Evolutionary conservation across 2,797 vertebrate species (phyloP).

Genomic region (Poecilia wingei): DNA sequence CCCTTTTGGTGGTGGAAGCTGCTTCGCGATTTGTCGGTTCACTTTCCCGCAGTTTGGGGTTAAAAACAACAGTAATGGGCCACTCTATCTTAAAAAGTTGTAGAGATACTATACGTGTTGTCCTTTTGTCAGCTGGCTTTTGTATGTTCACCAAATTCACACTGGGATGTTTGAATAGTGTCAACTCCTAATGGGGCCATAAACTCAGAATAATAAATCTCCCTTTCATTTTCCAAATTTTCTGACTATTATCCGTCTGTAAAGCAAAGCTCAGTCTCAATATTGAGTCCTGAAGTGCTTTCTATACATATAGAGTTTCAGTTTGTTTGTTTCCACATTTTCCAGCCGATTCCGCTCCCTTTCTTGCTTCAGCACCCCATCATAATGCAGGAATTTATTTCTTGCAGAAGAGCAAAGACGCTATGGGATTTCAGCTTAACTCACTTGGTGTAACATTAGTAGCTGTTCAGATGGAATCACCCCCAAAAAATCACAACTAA

Average conservation of each 20-base stretch:
- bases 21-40: slow-evolving; percentile 56
- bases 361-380: slow-evolving; percentile 37
- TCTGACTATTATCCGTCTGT: slow-evolving; percentile 42
- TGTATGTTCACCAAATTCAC: slow-evolving; percentile 49
- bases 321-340: slow-evolving; percentile 11
- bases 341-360: slow-evolving; percentile 4
- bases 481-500: background rate
- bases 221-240: slow-evolving; percentile 52
- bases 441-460: background rate
- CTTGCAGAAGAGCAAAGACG: slow-evolving; percentile 8
- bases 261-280: slow-evolving; percentile 19
- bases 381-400: slow-evolving; percentile 53
- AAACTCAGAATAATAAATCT: slow-evolving; percentile 59
- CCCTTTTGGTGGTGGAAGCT: slow-evolving; percentile 46
- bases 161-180: slow-evolving; percentile 52
- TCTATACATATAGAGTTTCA: slow-evolving; percentile 1
- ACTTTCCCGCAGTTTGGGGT: slow-evolving; percentile 35
- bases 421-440: slow-evolving; percentile 28
- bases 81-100: slow-evolving; percentile 41
- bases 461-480: slow-evolving; percentile 2
- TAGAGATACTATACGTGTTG: slow-evolving; percentile 27
- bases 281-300: slow-evolving; percentile 10
- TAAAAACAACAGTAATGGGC: slow-evolving; percentile 51
- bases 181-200: slow-evolving; percentile 58
- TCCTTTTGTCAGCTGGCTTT: slow-evolving; percentile 9